Evolutionary conservation across 2,888 invertebrate genomes (phyloP), one percentile per base, ranked within the genome.

Genomic region (Drosophila rellima): DNA sequence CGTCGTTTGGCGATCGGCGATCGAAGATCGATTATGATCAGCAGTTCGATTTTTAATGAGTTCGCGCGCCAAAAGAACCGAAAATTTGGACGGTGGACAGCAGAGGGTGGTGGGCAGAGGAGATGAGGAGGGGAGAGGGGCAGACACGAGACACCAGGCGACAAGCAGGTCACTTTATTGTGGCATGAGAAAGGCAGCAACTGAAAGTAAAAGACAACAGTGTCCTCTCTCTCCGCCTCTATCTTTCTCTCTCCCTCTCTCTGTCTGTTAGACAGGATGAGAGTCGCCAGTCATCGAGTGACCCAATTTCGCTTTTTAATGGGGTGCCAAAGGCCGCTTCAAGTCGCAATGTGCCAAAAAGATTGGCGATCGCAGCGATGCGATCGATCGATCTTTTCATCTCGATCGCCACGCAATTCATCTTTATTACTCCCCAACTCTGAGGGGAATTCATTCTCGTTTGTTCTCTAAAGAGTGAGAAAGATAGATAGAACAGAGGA

Each of bases 251-350:
- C 20, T 7, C 13, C n/a, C 10, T 11, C n/a, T 15, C 11, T 11
- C 15, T 26, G 2, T 26, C 26, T 26, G n/a, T 17, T 11, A 76
- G 60, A 50, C 79, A 76, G 76, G 80, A 76, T 70, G 74, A 74
- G 47, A 74, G 55, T 40, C 60, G 23, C 33, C 39, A 48, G 29
- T 39, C 57, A 57, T 26, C 57, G 29, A 29, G 37, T 86, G 83
- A 78, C 88, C 83, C 75, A 86, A 88, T 88, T 84, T 84, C 75
- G 81, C 74, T 83, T 78, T 82, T 80, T 89, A 89, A 89, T 88
- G 88, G 86, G 89, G 86, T 89, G 89, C 89, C 88, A 89, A 85
- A 88, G 89, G 88, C 89, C 86, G 78, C 80, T 70, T 39, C 73
- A 64, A 50, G 45, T 47, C 63, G 64, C 56, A 60, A 64, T 70